Evolutionary conservation across 2,888 invertebrate species (phyloP), one percentile per base, ranked within the genome.

Genomic region (Incurvaria masculella): DNA sequence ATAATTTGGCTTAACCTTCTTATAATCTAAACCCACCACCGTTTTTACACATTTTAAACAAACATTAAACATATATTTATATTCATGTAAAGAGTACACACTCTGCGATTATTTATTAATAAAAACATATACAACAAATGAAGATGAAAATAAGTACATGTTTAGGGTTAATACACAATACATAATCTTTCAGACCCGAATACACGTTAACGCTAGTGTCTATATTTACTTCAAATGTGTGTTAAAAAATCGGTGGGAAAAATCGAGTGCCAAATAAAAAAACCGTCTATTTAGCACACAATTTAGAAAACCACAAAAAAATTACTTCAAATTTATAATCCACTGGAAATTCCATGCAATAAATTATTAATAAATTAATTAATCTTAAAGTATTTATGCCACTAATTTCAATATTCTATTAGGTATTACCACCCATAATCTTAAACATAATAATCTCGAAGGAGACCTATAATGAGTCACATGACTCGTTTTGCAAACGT

Each of bases 281-380:
- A 64, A 56, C 58, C 50, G 64, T 78, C 76, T 76, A 76, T 78
- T 76, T 73, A 75, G 74, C 72, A 78, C 78, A 76, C 75, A 74
- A 75, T 73, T 69, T 61, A n/a, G 20, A 20, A 16, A 33, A 27
- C 10, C 21, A 26, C 14, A 18, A 11, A 48, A 44, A 14, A 17
- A 14, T 41, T 26, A 26, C 18, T 33, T 57, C 47, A 54, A 51
- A 53, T 6, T 23, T 23, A 23, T 23, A 6, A 23, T 23, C 23
- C 33, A 33, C 33, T 33, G 33, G 33, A n/a, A n/a, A 33, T 33
- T 33, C 4, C 8, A 33, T 14, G 14, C 33, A 33, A 33, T 33
- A 33, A n/a, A 14, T 33, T 14, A 6, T 6, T 33, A 33, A 33
- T 14, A n/a, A 23, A 8, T 33, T 33, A 33, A 33, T 33, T 3